A percentile compares a stretch with the other conserved stretches of the same genome.
phyloP scores from a whole-genome alignment of 2,113 vertebrate species.

The Chamaea fasciata region DNA sequence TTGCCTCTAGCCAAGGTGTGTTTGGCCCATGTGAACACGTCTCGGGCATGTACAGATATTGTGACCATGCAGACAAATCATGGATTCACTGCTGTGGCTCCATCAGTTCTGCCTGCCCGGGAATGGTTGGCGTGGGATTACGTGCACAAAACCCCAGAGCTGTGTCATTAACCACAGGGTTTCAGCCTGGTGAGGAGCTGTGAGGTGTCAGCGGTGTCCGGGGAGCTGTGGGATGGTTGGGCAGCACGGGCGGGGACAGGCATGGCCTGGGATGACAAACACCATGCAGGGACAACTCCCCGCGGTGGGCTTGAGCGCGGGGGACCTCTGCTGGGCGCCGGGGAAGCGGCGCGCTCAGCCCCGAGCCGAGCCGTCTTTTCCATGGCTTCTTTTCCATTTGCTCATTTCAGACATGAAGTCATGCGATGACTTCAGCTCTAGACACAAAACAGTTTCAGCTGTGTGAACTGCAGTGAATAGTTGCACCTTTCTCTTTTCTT shows the following conservation, averaged over 20 bases:
- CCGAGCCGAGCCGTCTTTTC: background rate
- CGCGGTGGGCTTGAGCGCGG: background rate
- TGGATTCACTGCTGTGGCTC: background rate
- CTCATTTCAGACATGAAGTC: background rate
- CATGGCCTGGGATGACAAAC: background rate
- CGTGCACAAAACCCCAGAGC: background rate
- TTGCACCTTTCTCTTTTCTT: background rate
- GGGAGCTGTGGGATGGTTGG: background rate
- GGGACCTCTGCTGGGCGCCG: slow-evolving; percentile 37
- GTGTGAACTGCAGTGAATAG: background rate
- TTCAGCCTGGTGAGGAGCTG: background rate
- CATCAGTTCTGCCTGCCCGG: background rate
- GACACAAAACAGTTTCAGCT: background rate
- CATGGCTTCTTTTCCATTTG: background rate
- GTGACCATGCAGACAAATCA: background rate
- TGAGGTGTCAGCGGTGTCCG: background rate
- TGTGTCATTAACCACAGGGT: background rate
- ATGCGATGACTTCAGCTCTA: background rate
- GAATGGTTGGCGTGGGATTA: background rate
- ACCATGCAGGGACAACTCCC: background rate
- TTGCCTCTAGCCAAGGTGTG: background rate
- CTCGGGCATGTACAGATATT: fast-evolving
- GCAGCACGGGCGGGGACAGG: background rate
- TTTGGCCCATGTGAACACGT: fast-evolving
- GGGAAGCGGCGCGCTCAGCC: background rate